These are phyloP conservation scores for Callyntrura sp. DNA, from an alignment of 2,888 invertebrate genomes.

Conservation along the genomic window DNA sequence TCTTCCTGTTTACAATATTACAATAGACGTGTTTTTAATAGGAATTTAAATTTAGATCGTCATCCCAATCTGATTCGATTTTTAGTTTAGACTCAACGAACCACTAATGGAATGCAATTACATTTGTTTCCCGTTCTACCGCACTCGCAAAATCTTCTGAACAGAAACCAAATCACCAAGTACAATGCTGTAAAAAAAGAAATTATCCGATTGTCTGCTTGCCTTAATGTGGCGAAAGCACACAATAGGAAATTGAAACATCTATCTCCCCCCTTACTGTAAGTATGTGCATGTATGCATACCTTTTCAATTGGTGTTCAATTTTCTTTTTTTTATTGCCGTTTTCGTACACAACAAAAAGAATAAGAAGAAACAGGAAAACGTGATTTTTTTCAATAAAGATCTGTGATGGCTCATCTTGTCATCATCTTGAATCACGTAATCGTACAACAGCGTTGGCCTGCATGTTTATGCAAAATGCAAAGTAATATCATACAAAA, in stretches of 20 bases:
- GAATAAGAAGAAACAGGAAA: neutral
- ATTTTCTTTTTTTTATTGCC: neutral
- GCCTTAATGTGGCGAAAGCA: neutral
- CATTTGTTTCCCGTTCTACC: neutral
- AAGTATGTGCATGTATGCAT: neutral
- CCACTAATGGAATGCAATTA: conserved; percentile 3
- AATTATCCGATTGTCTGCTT: conserved; percentile 11
- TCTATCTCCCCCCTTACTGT: neutral
- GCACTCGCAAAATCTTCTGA: neutral
- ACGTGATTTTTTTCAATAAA: conserved; percentile 37
- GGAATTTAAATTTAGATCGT: neutral
- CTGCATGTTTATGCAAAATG: neutral
- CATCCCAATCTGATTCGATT: neutral
- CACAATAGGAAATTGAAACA: conserved; percentile 7
- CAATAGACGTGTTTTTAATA: neutral
- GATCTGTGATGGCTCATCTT: conserved; percentile 42
- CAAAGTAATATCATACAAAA: neutral
- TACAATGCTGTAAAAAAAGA: neutral
- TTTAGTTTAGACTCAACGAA: neutral
- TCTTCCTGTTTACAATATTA: neutral
- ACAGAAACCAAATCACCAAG: neutral
- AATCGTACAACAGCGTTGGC: neutral
- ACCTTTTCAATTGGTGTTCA: neutral
- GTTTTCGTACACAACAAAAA: neutral
- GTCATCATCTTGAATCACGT: conserved; percentile 8